Base-by-base conservation (phyloP, 2,888 invertebrate species). In the Lutraria lutraria region DNA sequence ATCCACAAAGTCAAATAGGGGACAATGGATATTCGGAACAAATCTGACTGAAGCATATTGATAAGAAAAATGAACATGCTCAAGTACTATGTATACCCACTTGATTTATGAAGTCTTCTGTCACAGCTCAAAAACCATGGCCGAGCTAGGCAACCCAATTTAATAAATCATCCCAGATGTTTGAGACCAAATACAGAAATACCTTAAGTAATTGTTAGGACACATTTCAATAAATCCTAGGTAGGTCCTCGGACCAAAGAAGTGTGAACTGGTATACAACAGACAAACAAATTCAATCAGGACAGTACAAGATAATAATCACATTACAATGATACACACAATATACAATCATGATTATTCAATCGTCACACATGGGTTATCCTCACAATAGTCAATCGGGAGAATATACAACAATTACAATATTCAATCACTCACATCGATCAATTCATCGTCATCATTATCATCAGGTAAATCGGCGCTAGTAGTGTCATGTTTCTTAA, bases 371-470 rank as follows among this genome's bases (percentile, higher is more conserved):
- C 63, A 68, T 56, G 56, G 56, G 56, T 56, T 8, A 13, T 56
- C 56, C 19, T 16, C 63, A 68, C 63, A 68, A 68, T 68, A 68
- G n/a, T 68, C 63, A 63, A 63, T 63, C 63, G n/a, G n/a, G n/a
- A 3, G 63, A 63, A 19, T 31, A 21, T 12, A 72, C 72, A 72
- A n/a, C 19, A 25, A 72, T 72, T 31, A 85, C 85, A 85, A 85
- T 76, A 85, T 80, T 54, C 15, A 60, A 54, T 85, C 31, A 91
- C 91, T 89, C 89, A 91, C 91, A 88, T 91, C 76, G 52, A 91
- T 87, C 72, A 91, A 83, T 60, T 89, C 89, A 88, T 91, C 91
- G 84, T 91, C 90, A 81, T 90, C 91, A 83, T 90, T 88, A 85
- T 83, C 84, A 31, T 84, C 53, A 34, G 68, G 43, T 25, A 72